These are phyloP conservation scores for Phasianus colchicus DNA, from an alignment of 2,113 vertebrate genomes.

Conservation along the genomic window DNA sequence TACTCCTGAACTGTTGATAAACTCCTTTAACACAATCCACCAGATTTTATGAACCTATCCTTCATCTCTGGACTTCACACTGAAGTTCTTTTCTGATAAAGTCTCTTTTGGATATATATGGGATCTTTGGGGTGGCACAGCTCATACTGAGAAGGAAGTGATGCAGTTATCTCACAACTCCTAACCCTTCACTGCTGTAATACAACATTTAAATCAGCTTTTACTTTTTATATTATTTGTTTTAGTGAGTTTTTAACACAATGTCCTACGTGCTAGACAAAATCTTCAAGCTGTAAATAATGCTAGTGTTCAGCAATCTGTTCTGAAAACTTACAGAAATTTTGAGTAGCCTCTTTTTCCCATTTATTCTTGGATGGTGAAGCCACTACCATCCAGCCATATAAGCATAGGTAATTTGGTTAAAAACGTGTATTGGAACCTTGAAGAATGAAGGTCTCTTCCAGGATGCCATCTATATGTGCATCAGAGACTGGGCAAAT, in stretches of 20 bases:
- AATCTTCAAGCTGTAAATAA: background rate
- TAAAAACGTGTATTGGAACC: background rate
- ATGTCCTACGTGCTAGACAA: background rate
- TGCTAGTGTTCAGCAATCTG: background rate
- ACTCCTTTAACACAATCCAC: background rate
- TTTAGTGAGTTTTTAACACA: background rate
- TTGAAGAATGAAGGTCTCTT: background rate
- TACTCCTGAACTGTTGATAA: background rate
- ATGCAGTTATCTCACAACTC: background rate
- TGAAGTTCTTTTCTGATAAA: background rate
- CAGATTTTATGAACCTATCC: background rate
- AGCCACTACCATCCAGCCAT: background rate
- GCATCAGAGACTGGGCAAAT: background rate
- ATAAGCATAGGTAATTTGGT: background rate
- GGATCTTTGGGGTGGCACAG: background rate
- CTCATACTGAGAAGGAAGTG: background rate
- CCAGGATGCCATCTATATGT: fast-evolving
- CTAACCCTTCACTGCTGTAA: background rate
- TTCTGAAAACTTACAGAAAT: background rate
- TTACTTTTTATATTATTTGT: background rate
- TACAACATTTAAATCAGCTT: background rate
- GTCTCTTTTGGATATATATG: background rate
- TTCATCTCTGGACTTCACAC: background rate
- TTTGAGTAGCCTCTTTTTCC: background rate
- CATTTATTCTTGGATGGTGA: background rate